Conservation (phyloP, 1,140 invertebrate genomes). For the Periplaneta americana region DNA sequence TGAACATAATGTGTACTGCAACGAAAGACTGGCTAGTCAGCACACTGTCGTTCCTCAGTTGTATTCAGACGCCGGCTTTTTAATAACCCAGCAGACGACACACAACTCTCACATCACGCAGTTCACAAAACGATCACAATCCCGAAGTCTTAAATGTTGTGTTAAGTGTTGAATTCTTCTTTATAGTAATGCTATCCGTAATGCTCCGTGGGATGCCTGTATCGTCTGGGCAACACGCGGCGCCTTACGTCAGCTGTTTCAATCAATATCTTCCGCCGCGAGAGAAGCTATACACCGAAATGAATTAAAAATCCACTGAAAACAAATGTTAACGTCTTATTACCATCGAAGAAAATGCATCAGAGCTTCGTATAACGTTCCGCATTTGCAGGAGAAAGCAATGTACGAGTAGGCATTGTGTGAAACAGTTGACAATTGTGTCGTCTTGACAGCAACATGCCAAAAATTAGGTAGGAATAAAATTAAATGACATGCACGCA, state of each 20-base stretch:
- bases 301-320: neutral
- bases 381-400: neutral
- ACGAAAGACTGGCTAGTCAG: neutral
- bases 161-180: no score
- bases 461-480: neutral
- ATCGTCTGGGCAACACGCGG: neutral
- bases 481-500: neutral
- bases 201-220: neutral
- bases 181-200: neutral
- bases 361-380: no score
- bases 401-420: neutral
- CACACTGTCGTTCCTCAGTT: no score
- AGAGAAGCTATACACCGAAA: neutral
- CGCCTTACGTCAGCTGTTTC: neutral
- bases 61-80: neutral
- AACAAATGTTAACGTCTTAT: neutral
- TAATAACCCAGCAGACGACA: neutral
- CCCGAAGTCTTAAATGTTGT: neutral
- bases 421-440: neutral
- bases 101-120: neutral
- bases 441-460: neutral
- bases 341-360: neutral
- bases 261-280: neutral
- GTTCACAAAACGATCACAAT: neutral
- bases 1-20: neutral